Conservation (phyloP, 2,113 vertebrate species). For the Cinclus cinclus region DNA sequence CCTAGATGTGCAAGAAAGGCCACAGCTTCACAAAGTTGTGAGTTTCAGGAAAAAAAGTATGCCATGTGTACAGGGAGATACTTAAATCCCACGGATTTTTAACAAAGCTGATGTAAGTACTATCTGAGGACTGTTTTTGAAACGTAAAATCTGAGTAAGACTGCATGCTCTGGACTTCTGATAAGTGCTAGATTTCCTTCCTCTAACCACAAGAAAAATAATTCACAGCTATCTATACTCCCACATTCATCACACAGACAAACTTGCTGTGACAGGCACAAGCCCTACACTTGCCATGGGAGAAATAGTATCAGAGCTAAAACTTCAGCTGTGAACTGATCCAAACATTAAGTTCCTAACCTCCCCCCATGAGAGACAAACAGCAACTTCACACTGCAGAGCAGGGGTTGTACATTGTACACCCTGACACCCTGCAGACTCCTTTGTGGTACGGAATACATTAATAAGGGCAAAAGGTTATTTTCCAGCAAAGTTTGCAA, state of each 20-base stretch:
- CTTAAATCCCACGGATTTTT: not conserved
- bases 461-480: conserved; percentile 45
- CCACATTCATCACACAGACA: not conserved
- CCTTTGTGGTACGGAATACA: conserved; percentile 28
- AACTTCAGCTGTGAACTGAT: not conserved
- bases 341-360: not conserved
- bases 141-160: not conserved
- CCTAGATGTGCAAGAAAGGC: not conserved
- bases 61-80: not conserved
- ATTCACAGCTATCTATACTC: not conserved
- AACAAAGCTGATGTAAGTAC: not conserved
- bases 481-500: conserved; percentile 45
- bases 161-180: not conserved
- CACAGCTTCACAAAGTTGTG: not conserved
- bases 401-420: not conserved
- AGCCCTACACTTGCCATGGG: not conserved
- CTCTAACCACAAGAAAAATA: not conserved
- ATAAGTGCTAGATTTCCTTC: not conserved
- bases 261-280: not conserved
- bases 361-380: not conserved
- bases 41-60: not conserved
- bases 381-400: not conserved
- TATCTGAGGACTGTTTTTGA: not conserved
- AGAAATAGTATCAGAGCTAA: not conserved
- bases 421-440: not conserved